phyloP scores from a whole-genome alignment of 2,797 vertebrate genomes.

The Acanthurus tractus region DNA sequence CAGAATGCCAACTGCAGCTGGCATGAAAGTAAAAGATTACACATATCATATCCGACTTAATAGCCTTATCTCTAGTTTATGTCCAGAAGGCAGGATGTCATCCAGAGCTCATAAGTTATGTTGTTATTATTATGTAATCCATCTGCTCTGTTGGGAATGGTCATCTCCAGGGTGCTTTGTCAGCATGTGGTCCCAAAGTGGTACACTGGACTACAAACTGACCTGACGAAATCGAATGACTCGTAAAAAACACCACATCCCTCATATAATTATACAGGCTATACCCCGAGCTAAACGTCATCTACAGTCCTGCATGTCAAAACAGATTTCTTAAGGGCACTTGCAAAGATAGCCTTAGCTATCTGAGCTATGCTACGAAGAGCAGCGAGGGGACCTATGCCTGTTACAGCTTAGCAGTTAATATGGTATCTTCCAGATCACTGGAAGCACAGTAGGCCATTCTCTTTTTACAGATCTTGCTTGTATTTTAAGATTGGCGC shows the following conservation, averaged over 20 bases:
- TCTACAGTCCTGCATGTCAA: neutral
- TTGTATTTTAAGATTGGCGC: slow-evolving; percentile 34
- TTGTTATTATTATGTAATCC: slow-evolving; percentile 64
- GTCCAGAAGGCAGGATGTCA: slow-evolving; percentile 40
- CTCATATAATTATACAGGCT: slow-evolving; percentile 8
- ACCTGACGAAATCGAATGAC: slow-evolving; percentile 34
- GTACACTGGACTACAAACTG: slow-evolving; percentile 35
- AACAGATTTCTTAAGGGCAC: slow-evolving; percentile 11
- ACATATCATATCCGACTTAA: slow-evolving; percentile 56
- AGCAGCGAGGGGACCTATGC: slow-evolving; percentile 31
- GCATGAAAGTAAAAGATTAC: slow-evolving; percentile 34
- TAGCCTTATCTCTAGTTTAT: slow-evolving; percentile 40
- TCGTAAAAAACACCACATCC: slow-evolving; percentile 13
- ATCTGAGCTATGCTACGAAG: slow-evolving; percentile 39
- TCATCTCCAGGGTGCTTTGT: slow-evolving; percentile 45
- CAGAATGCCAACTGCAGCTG: neutral
- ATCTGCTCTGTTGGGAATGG: slow-evolving; percentile 51
- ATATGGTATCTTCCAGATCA: slow-evolving; percentile 75
- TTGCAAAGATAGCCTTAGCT: slow-evolving; percentile 41
- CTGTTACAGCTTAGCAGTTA: slow-evolving; percentile 55
- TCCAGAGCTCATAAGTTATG: slow-evolving; percentile 50
- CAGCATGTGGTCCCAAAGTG: slow-evolving; percentile 54
- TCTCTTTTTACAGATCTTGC: slow-evolving; percentile 22
- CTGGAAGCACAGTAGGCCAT: slow-evolving; percentile 63
- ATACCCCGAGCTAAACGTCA: neutral